phyloP scores from a whole-genome alignment of 2,797 vertebrate genomes.

The Oreochromis grahami region DNA sequence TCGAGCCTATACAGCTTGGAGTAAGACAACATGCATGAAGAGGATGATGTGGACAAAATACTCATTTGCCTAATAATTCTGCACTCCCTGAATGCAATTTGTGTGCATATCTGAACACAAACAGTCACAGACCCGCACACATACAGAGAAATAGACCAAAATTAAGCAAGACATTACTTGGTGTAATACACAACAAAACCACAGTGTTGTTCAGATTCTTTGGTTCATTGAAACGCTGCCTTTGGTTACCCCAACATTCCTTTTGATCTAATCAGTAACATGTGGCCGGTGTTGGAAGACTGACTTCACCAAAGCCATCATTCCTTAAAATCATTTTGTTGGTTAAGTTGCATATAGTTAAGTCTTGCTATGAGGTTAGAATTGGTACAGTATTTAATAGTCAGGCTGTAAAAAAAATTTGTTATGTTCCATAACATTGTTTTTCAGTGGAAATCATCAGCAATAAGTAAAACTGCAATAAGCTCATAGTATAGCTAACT shows the following conservation, averaged over 20 bases:
- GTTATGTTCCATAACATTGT: background rate
- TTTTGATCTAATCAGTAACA: background rate
- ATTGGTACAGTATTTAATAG: background rate
- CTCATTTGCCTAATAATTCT: no score
- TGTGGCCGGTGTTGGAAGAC: background rate
- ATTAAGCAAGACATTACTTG: background rate
- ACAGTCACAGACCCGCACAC: background rate
- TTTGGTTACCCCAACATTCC: background rate
- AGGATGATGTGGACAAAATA: no score
- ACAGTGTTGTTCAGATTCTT: background rate
- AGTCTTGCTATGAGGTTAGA: background rate
- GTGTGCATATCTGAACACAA: slow-evolving; percentile 18
- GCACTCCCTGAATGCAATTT: no score
- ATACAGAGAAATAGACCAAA: background rate
- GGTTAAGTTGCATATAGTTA: background rate
- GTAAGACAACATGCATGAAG: no score
- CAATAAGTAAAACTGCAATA: background rate
- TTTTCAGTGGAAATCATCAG: background rate
- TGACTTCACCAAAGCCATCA: background rate
- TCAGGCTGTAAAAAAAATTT: background rate
- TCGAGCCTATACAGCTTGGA: no score
- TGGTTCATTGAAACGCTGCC: background rate
- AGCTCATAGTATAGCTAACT: background rate
- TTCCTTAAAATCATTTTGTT: background rate
- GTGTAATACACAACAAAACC: background rate